Percentiles rank a stretch among this genome's conserved stretches.
phyloP scores from a whole-genome alignment of 2,888 invertebrate genomes.

The Melipona bicolor region DNA sequence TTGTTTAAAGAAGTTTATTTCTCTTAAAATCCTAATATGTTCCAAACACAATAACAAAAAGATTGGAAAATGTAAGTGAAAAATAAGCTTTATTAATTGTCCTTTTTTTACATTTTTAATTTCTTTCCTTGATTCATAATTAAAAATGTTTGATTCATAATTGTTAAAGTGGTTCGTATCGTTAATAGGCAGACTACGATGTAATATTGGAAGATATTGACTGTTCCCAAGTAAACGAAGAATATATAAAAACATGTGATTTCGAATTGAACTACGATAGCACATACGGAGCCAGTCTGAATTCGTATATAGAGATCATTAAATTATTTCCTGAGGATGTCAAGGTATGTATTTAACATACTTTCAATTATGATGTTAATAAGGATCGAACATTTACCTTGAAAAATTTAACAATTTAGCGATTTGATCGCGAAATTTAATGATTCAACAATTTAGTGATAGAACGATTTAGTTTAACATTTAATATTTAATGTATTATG shows the following conservation, averaged over 20 bases:
- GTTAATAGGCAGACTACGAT: constrained; percentile 10
- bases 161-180: neutral
- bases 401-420: neutral
- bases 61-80: neutral
- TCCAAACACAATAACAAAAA: neutral
- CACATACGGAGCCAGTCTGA: neutral
- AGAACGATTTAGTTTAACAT: no score
- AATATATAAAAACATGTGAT: neutral
- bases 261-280: constrained; percentile 21
- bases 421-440: no score
- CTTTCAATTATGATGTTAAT: neutral
- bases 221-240: neutral
- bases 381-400: neutral
- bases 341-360: constrained; percentile 1
- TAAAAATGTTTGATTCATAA: neutral
- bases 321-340: neutral
- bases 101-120: neutral
- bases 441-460: no score
- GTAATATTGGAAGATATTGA: constrained; percentile 17
- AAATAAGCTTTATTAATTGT: neutral
- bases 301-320: neutral
- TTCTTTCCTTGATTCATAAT: neutral
- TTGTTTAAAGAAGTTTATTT: neutral
- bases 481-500: no score
- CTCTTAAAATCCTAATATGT: neutral